Evolutionary conservation across 2,888 invertebrate species (phyloP).

Genomic region (Andrena flavipes): DNA sequence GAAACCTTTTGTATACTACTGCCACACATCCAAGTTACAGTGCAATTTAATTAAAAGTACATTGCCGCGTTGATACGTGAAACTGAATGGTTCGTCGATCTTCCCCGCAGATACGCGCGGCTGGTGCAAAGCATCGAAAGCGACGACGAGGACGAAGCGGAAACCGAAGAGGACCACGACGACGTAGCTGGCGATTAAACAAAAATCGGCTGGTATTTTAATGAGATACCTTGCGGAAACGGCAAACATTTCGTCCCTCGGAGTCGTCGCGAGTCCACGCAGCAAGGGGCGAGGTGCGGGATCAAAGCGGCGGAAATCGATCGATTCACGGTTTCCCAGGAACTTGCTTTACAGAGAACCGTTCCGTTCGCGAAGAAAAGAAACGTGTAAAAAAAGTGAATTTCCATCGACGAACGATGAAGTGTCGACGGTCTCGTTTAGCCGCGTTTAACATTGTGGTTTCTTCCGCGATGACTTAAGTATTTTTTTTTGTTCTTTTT

Average conservation of each 20-base stretch:
- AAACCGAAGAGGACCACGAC: constrained; percentile 57
- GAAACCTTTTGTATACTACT: no score
- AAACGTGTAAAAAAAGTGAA: background rate
- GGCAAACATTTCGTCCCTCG: constrained; percentile 31
- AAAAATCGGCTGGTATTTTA: constrained; percentile 43
- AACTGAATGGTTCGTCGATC: constrained; percentile 29
- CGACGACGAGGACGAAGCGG: constrained; percentile 68
- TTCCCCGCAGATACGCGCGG: constrained; percentile 78
- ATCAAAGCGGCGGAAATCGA: background rate
- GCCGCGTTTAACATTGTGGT: background rate
- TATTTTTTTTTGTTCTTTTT: no score
- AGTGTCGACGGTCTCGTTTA: constrained; percentile 22
- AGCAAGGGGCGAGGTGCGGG: background rate
- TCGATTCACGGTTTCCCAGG: background rate
- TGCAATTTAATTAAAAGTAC: background rate
- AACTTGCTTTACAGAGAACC: background rate
- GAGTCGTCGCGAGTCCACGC: background rate
- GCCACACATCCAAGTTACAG: background rate
- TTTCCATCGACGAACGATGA: background rate
- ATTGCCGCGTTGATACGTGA: background rate
- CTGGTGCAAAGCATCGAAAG: constrained; percentile 79
- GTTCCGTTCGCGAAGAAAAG: background rate
- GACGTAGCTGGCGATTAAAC: constrained; percentile 43
- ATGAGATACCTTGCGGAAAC: constrained; percentile 34
- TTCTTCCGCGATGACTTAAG: background rate